Conservation (phyloP, 2,888 invertebrate genomes). For the Anthophora plumipes region DNA sequence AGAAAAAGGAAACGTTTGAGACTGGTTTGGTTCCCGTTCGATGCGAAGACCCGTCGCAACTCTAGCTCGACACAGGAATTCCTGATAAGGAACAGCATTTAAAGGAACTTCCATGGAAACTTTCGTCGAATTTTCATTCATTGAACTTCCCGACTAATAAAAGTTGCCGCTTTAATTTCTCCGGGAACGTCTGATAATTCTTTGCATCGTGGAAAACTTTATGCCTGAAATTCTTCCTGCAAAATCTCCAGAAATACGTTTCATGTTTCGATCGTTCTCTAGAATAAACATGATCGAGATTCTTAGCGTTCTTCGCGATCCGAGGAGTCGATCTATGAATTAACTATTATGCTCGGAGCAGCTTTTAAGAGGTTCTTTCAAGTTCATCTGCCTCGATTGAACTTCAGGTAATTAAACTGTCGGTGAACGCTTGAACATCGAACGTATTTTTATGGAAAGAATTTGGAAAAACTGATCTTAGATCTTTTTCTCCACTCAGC, state of each 20-base stretch:
- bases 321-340: slow-evolving; percentile 20
- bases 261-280: neutral
- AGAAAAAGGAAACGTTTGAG: neutral
- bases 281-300: neutral
- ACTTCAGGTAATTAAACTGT: slow-evolving; percentile 47
- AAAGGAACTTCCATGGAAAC: slow-evolving; percentile 24
- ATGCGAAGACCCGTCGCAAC: neutral
- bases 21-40: slow-evolving; percentile 1
- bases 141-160: slow-evolving; percentile 28
- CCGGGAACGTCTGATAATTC: slow-evolving; percentile 23
- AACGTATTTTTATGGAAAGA: neutral
- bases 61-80: slow-evolving; percentile 26
- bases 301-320: neutral
- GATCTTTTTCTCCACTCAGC: neutral
- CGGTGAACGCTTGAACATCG: slow-evolving; percentile 8
- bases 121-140: slow-evolving; percentile 31
- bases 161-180: slow-evolving; percentile 42
- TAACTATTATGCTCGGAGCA: slow-evolving; percentile 5
- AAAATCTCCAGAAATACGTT: neutral
- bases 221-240: neutral
- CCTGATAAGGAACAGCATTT: slow-evolving; percentile 39
- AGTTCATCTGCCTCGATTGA: slow-evolving; percentile 34
- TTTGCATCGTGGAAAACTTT: slow-evolving; percentile 7
- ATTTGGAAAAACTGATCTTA: neutral
- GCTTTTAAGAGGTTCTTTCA: slow-evolving; percentile 6